Percentiles rank a stretch among this genome's conserved stretches.
Evolutionary conservation across 2,113 vertebrate species (phyloP).

Genomic region (Coptodon bakossiorum): DNA sequence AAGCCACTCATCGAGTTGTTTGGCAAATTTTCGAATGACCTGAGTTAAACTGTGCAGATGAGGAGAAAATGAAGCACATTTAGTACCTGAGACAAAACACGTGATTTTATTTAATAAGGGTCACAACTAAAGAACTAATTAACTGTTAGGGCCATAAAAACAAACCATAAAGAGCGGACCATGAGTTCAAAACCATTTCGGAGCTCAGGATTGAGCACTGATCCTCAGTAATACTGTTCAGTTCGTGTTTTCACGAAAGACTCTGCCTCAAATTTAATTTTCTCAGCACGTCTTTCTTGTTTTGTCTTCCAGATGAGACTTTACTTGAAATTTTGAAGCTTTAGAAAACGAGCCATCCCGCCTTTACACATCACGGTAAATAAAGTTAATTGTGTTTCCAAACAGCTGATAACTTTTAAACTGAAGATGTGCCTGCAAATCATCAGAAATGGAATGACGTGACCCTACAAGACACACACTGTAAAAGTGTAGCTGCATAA

Average conservation of each 20-base stretch:
- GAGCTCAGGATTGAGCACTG: not conserved
- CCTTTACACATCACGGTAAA: not conserved
- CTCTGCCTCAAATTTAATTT: not conserved
- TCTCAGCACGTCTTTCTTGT: not conserved
- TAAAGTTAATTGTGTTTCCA: not conserved
- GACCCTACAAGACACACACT: not conserved
- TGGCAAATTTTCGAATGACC: slow-evolving; percentile 98
- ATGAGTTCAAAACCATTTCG: not conserved
- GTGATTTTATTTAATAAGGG: not conserved
- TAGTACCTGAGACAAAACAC: not conserved
- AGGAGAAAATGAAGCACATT: not conserved
- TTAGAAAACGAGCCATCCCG: not conserved
- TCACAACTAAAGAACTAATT: not conserved
- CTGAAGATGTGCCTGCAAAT: not conserved
- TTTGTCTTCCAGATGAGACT: not conserved
- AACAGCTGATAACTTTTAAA: not conserved
- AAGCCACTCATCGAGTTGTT: slow-evolving; percentile 97
- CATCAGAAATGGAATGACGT: not conserved
- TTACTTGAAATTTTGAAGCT: not conserved
- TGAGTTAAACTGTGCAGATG: slow-evolving; percentile 84
- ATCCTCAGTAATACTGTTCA: not conserved
- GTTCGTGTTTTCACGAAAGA: fast-evolving
- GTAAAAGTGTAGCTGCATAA: not conserved
- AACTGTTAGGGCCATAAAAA: not conserved
- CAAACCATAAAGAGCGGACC: not conserved